Base-by-base conservation (phyloP, 53 echinoderm and acorn worm species). In the Stichopus horrens region DNA sequence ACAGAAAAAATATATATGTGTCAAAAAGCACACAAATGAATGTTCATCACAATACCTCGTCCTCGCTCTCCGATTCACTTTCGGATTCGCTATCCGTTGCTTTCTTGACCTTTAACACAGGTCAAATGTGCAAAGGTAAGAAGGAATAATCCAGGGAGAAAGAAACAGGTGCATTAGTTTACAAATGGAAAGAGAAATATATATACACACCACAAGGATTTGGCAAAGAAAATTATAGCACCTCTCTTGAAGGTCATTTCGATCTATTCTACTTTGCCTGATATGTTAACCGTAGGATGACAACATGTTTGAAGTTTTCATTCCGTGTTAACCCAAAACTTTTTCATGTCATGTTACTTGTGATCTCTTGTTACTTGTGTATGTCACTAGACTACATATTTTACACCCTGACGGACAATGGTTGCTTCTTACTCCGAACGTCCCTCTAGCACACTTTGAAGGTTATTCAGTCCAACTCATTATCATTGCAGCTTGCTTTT, bases 11-110 rank as follows among this genome's bases (percentile, higher is more conserved):
- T 63, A 16, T 10, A 63, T 13, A 63, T 7, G 10, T 63, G 37
- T 37, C 37, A 37, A 13, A 16, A 63, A 63, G 63, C 63, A 63
- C 63, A 63, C 11, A 63, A 63, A 63, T 63, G 10, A 63, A 63
- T 14, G 59, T 6, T 51, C 4, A 21, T 21, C 51, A 76, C 58
- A 68, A 80, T 89, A 89, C 89, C 71, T 80, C 96, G 76, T 95
- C 95, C 90, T 95, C 95, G 86, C 98, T 98, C 67, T 91, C 91
- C 73, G 79, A 77, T 86, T 97, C 98, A 56, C 93, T 92, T 79
- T 98, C 98, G 18, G 98, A 94, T 86, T 98, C 98, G 86, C 98
- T 98, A 88, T 95, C 95, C 75, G 89, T 92, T 21, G 77, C 87
- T 88, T 94, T 96, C 94, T 96, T 96, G 86, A 96, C 93, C 96